Evolutionary conservation across 2,113 vertebrate genomes (phyloP), one percentile per base, ranked within the genome.

Genomic region (Vidua macroura): DNA sequence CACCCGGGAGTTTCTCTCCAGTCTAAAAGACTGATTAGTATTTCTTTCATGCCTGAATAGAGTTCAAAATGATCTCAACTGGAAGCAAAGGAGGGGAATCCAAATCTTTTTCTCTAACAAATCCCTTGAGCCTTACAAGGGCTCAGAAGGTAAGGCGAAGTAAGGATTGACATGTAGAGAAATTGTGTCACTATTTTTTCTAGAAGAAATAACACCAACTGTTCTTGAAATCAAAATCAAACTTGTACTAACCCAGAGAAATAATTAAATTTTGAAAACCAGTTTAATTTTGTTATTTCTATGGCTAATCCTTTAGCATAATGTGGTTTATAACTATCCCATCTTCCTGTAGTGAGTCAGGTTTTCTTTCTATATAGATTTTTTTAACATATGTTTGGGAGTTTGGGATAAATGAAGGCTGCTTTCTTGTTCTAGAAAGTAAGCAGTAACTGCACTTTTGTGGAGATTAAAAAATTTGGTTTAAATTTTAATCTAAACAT

Each of bases 401-500:
- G 48, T 68, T n/a, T 52, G 22, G 17, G 10, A 56, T 55, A 64
- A 49, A 88, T 53, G 23, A 86, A 78, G 20, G 7, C 33, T 83
- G 13, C 28, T 84, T 94, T 39, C 22, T 67, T 43, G 55, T 33
- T 70, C 48, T 67, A 63, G 20, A 68, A 81, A 17, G 66, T 24
- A 77, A 75, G 31, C 60, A 16, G 16, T n/a, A 86, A 95, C 12
- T 46, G 39, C 37, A 44, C 86, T 74, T 93, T 60, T 79, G 51
- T 79, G 39, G 66, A 82, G 76, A 60, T 83, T 95, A 75, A 94
- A 97, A 97, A 91, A 39, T 66, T 92, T 72, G 41, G 51, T 64
- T 96, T 92, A 80, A 95, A 92, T 95, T 94, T 97, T 90, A 94
- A 75, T 80, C 74, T 83, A 92, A 96, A 87, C 41, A 83, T 87